Conservation (phyloP, 2,113 vertebrate genomes). For the Carlito syrichta region DNA sequence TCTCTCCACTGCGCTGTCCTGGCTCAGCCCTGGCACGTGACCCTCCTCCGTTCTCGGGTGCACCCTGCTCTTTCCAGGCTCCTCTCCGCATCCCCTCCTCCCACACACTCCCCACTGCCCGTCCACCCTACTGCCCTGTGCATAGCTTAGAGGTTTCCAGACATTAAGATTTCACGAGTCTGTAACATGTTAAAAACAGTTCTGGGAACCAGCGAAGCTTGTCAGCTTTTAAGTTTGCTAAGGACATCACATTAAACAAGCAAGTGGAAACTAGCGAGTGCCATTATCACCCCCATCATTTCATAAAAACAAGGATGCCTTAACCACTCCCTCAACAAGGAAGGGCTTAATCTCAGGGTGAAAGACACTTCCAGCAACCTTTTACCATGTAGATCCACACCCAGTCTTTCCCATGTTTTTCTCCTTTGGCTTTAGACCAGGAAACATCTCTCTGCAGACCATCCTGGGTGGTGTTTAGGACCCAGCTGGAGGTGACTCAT, state of each 20-base stretch:
- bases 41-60: background rate
- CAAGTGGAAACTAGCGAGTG: background rate
- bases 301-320: background rate
- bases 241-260: background rate
- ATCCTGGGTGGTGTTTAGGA: background rate
- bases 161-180: background rate
- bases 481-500: background rate
- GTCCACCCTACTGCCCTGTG: background rate
- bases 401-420: fast-evolving
- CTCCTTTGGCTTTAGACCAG: background rate
- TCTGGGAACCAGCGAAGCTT: background rate
- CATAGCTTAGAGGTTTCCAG: background rate
- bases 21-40: background rate
- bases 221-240: background rate
- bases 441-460: background rate
- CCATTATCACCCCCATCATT: background rate
- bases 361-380: background rate
- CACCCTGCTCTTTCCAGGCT: fast-evolving
- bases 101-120: background rate
- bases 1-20: background rate
- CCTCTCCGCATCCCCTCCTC: background rate
- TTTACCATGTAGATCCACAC: fast-evolving
- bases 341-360: background rate
- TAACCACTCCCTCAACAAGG: fast-evolving
- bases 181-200: background rate